Evolutionary conservation across 2,888 invertebrate species (phyloP), one percentile per base, ranked within the genome.

Genomic region (Caenorhabditis angaria): DNA sequence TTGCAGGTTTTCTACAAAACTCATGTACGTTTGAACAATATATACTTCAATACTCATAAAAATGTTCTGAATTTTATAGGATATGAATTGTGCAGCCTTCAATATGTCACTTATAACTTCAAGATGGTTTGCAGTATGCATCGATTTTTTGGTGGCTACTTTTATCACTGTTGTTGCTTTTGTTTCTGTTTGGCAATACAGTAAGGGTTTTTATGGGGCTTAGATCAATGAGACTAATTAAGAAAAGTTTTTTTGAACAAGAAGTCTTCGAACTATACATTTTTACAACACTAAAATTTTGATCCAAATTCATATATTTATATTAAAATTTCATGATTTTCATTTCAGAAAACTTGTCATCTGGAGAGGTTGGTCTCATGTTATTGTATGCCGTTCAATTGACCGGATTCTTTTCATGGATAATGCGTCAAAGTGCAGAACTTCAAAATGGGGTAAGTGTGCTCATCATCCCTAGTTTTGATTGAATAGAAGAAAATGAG

Each of bases 111-210:
- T 97, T 63, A 91, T 93, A 0, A 93, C 94, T 5, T 93, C 94
- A 22, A 92, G 96, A 72, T 95, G 97, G 81, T 95, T 97, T 86
- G 96, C 95, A 0, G 93, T 95, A 85, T 94, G 94, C 91, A 89
- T 97, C 83, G 97, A 97, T 88, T 90, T 94, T 78, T 91, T 94
- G 61, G 95, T 95, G 87, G 92, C 94, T 0, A 77, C 93, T 5
- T 97, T 95, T 89, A 93, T 97, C 69, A 91, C 92, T 0, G 88
- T 93, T 54, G 94, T 96, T 0, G 94, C 95, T 0, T 90, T 94
- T 82, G 93, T 93, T 84, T 94, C 94, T 88, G 91, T 96, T 63
- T 88, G 76, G 22, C 61, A 70, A 61, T 66, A 65, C 32, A 50
- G 78, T 80, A 59, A 51, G 73, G 59, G 3, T 18, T 32, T 35